Percentiles rank a stretch among this genome's conserved stretches.
Conservation (phyloP, 2,888 invertebrate genomes). For the Macrosiphum euphorbiae region DNA sequence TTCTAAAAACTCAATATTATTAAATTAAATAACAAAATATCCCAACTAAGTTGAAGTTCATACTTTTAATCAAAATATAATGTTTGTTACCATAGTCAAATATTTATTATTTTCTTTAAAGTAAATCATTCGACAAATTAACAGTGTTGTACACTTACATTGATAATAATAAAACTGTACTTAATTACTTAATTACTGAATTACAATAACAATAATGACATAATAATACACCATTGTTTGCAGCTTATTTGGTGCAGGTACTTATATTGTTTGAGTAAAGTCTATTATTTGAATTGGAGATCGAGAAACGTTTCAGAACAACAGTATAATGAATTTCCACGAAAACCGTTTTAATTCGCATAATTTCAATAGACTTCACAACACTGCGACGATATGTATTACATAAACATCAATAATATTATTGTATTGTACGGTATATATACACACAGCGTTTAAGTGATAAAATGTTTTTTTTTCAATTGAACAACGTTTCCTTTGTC, state of each 20-base stretch:
- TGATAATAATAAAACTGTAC: neutral
- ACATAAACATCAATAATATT: neutral
- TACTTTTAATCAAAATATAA: neutral
- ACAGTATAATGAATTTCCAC: neutral
- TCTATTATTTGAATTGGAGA: neutral
- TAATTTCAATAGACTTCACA: neutral
- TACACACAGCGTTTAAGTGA: neutral
- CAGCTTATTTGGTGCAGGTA: neutral
- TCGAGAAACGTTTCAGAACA: neutral
- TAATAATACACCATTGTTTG: neutral
- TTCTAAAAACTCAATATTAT: neutral
- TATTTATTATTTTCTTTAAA: too few species aligned
- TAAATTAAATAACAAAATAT: neutral
- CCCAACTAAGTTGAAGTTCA: neutral
- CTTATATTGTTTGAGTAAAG: neutral
- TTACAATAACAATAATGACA: neutral
- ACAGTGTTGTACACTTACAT: neutral
- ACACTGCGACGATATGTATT: neutral
- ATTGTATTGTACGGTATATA: neutral
- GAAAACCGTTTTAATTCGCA: neutral
- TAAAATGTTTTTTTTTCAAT: conserved; percentile 27
- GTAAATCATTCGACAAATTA: neutral
- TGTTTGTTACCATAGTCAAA: neutral
- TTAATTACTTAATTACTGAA: neutral
- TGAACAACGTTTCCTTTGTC: conserved; percentile 42